phyloP scores from a whole-genome alignment of 2,113 vertebrate species.

The Pelecanus crispus region DNA sequence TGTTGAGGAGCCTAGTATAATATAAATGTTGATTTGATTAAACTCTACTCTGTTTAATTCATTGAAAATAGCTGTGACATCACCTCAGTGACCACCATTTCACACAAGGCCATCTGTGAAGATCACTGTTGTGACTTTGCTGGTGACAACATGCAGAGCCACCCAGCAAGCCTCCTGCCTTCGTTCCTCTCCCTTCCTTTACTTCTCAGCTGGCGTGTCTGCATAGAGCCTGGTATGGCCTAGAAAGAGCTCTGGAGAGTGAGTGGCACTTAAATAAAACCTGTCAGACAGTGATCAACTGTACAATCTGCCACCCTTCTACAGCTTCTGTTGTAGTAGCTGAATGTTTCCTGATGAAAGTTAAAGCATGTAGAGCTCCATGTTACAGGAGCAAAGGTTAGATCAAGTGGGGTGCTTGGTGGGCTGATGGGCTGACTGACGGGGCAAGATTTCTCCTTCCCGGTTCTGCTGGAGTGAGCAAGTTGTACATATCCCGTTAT shows the following conservation, averaged over 20 bases:
- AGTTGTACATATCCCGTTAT: background rate
- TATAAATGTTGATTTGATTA: background rate
- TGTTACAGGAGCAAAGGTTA: background rate
- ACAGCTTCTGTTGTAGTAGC: background rate
- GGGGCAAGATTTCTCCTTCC: background rate
- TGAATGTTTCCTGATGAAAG: background rate
- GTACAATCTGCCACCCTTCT: constrained; percentile 26
- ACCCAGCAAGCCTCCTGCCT: background rate
- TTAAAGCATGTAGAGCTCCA: background rate
- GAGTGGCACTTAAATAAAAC: constrained; percentile 1
- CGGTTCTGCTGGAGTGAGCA: background rate
- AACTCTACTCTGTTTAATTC: background rate
- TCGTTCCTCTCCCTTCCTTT: background rate
- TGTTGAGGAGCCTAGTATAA: background rate
- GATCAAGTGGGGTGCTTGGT: background rate
- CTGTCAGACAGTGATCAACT: constrained; percentile 43
- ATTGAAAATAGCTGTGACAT: background rate
- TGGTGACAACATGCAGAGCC: background rate
- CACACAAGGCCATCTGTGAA: background rate
- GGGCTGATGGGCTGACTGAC: background rate
- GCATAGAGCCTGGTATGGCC: background rate
- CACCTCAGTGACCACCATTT: background rate
- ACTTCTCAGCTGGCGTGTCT: background rate
- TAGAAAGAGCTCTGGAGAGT: background rate
- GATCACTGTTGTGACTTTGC: background rate